Conservation (phyloP, 2,888 invertebrate species). For the Notodonta dromedarius region DNA sequence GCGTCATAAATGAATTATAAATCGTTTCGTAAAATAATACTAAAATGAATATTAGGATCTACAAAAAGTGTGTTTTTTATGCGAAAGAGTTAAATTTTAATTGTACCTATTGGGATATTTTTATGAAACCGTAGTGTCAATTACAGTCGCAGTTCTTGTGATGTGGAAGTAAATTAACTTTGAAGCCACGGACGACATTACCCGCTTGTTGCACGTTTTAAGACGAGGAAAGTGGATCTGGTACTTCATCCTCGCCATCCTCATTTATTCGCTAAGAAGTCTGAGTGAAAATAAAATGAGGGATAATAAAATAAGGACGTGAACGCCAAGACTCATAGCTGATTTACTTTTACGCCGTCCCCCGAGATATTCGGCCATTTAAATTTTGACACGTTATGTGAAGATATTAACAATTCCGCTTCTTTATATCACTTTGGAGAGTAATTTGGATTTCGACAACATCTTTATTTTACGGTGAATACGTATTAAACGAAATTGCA, state of each 20-base stretch:
- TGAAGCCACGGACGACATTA: slow-evolving; percentile 12
- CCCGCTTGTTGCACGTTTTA: slow-evolving; percentile 16
- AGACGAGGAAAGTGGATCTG: slow-evolving; percentile 11
- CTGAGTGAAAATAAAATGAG: slow-evolving; percentile 52
- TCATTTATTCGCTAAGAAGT: slow-evolving; percentile 39
- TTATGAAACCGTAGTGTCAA: no score
- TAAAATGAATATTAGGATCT: no score
- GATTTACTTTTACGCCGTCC: slow-evolving; percentile 48
- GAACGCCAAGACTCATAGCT: slow-evolving; percentile 48
- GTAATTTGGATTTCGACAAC: slow-evolving; percentile 11
- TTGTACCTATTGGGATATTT: no score
- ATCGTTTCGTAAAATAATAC: no score
- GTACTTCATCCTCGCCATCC: slow-evolving; percentile 35
- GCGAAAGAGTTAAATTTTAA: no score
- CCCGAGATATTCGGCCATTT: slow-evolving; percentile 33
- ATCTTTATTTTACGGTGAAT: slow-evolving; percentile 14
- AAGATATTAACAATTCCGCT: slow-evolving; percentile 27
- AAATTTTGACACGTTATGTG: slow-evolving; percentile 36
- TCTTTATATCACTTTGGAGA: slow-evolving; percentile 16
- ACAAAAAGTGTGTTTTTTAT: no score
- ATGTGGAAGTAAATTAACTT: no score
- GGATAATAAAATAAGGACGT: slow-evolving; percentile 58
- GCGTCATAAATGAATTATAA: no score
- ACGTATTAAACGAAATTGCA: not conserved
- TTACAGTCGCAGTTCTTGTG: no score